phyloP scores from a whole-genome alignment of 1,140 invertebrate genomes.

The Brachionus sp. region DNA sequence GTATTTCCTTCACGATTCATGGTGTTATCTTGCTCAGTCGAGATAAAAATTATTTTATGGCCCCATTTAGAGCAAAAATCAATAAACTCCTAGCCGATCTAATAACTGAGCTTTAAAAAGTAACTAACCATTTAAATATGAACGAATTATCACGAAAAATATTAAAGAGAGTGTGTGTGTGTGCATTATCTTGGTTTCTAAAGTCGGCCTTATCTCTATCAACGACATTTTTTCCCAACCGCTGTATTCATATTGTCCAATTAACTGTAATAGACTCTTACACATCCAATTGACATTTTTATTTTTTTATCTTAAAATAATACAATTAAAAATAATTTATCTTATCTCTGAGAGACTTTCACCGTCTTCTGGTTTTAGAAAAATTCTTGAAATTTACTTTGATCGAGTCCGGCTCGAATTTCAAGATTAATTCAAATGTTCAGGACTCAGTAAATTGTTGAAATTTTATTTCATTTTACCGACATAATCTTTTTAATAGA shows the following conservation, averaged over 20 bases:
- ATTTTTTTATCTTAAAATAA: not conserved
- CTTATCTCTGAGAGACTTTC: not conserved
- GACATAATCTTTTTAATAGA: not conserved
- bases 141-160: slow-evolving; percentile 1
- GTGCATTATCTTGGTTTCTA: slow-evolving; percentile 23
- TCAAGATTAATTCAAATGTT: not conserved
- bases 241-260: not conserved
- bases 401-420: not conserved
- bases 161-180: slow-evolving; percentile 5
- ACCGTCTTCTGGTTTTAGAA: not conserved
- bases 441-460: not conserved
- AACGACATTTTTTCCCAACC: not conserved
- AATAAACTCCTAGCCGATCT: not conserved
- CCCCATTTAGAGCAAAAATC: not conserved
- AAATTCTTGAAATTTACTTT: not conserved
- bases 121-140: slow-evolving; percentile 31
- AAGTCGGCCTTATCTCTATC: not conserved
- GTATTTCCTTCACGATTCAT: not conserved
- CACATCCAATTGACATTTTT: not conserved
- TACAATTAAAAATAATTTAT: not conserved
- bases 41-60: not conserved
- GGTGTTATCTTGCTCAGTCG: not conserved
- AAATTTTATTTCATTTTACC: not conserved
- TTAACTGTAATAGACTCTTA: not conserved
- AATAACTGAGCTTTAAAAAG: not conserved